These are phyloP conservation scores for Nansenia antarctica DNA, from an alignment of 2,113 vertebrate genomes.

Conservation along the genomic window DNA sequence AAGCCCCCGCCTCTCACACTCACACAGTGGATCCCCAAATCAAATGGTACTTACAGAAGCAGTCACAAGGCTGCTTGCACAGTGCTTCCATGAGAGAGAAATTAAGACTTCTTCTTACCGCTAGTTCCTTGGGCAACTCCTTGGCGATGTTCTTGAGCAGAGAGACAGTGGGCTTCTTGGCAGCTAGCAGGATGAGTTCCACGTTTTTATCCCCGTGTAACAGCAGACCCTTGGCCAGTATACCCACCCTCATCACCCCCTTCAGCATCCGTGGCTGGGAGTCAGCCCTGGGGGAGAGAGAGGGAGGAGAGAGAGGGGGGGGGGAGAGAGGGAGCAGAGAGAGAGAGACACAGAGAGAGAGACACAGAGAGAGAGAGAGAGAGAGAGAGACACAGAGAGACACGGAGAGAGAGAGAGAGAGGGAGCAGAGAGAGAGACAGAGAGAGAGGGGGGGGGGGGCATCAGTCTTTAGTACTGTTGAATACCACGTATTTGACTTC, in stretches of 20 bases:
- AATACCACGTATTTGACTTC: no score
- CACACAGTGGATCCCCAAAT: background rate
- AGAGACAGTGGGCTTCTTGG: conserved; percentile 76
- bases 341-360: no score
- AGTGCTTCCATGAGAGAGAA: background rate
- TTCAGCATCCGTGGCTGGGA: conserved; percentile 71
- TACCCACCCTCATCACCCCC: conserved; percentile 82
- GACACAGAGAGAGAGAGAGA: no score
- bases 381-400: no score
- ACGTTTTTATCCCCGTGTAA: conserved; percentile 79
- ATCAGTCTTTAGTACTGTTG: no score
- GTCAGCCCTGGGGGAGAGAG: conserved; percentile 46
- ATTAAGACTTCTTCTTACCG: conserved; percentile 59
- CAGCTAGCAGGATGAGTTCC: conserved; percentile 79
- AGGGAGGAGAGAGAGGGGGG: background rate
- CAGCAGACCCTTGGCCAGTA: conserved; percentile 84
- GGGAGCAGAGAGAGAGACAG: no score
- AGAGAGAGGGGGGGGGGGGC: no score
- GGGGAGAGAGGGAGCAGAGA: background rate
- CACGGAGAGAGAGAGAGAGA: no score
- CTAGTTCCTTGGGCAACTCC: conserved; percentile 78
- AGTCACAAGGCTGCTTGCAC: no score
- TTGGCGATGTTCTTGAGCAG: conserved; percentile 69
- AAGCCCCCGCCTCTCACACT: conserved; percentile 4
- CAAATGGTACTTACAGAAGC: no score